A percentile compares a stretch with the other conserved stretches of the same genome.
These are phyloP conservation scores for Dissostichus mawsoni DNA, from an alignment of 2,113 vertebrate genomes.

Conservation along the genomic window DNA sequence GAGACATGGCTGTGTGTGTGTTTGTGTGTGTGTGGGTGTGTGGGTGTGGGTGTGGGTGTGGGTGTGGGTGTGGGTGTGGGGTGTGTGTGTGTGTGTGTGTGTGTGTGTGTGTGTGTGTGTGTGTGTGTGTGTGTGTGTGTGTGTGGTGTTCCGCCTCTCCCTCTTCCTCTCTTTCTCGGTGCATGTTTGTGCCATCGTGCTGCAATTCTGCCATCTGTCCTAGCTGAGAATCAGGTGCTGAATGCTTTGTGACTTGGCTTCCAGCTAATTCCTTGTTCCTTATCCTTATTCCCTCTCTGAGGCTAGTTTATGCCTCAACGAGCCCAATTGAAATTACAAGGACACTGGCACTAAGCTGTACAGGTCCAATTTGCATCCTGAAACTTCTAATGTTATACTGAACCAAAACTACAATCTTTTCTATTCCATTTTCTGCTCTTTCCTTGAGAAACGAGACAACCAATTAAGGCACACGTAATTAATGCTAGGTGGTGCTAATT, in stretches of 20 bases:
- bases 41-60: constrained; percentile 24
- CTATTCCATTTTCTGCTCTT: constrained; percentile 1
- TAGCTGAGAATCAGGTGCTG: constrained; percentile 71
- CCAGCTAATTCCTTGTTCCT: constrained; percentile 63
- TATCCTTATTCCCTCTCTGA: constrained; percentile 52
- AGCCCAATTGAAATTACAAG: constrained; percentile 58
- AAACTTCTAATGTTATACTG: not conserved
- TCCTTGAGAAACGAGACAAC: not conserved
- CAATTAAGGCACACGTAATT: not conserved
- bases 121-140: not conserved
- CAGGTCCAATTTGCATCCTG: constrained; percentile 47
- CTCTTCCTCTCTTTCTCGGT: constrained; percentile 27
- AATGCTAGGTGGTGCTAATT: not conserved
- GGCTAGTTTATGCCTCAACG: constrained; percentile 67
- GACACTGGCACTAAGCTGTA: constrained; percentile 41
- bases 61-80: too few species aligned
- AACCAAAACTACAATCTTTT: not conserved
- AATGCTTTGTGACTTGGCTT: constrained; percentile 73
- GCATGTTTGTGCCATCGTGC: constrained; percentile 66
- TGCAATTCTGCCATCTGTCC: constrained; percentile 77
- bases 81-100: constrained; percentile 33
- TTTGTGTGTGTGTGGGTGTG: constrained; percentile 3
- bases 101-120: not conserved
- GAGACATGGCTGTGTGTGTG: constrained; percentile 33
- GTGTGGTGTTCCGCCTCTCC: constrained; percentile 37